These are phyloP conservation scores for Mustela nigripes DNA, from an alignment of 2,113 vertebrate genomes.

Conservation along the genomic window DNA sequence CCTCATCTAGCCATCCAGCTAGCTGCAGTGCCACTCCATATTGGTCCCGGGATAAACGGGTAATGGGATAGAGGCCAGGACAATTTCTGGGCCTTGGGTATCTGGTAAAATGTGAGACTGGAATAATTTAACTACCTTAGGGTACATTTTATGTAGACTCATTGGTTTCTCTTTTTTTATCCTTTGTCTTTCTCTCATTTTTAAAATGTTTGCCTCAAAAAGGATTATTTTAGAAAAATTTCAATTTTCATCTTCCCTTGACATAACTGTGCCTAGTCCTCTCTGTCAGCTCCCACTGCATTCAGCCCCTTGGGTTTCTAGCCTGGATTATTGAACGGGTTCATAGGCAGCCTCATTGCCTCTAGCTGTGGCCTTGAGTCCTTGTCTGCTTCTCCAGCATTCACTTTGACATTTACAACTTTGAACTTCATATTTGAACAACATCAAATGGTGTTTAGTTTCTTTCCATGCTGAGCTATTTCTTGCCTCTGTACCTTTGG, in stretches of 20 bases:
- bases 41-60: background rate
- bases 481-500: background rate
- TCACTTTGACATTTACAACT: background rate
- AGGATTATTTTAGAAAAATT: background rate
- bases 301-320: background rate
- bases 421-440: background rate
- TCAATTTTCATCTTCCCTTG: background rate
- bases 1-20: too few species aligned
- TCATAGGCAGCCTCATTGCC: background rate
- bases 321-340: background rate
- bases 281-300: background rate
- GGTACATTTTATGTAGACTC: too few species aligned
- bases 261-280: background rate
- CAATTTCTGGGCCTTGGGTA: background rate
- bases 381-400: background rate
- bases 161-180: background rate
- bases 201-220: background rate
- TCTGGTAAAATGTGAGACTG: background rate
- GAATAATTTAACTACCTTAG: background rate
- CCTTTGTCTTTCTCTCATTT: conserved; percentile 20
- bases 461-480: background rate
- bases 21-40: fast-evolving
- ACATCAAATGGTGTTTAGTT: background rate
- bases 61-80: background rate
- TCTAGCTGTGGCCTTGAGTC: background rate